Conservation (phyloP, 92 coral and sea anemone genomes). For the Phymanthus crucifer region DNA sequence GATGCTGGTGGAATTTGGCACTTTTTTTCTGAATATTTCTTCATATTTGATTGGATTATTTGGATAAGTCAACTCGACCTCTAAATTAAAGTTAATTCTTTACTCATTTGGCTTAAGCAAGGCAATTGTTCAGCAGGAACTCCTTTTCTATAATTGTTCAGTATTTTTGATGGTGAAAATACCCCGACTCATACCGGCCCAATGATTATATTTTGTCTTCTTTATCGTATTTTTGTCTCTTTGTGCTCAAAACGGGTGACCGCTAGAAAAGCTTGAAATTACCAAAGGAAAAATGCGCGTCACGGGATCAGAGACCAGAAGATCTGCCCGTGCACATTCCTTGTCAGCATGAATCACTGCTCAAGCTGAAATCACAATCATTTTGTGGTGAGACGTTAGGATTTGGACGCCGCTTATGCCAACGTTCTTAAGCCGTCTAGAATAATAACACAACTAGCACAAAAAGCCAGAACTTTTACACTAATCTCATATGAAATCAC, state of each 20-base stretch:
- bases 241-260: not conserved
- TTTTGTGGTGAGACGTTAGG: not conserved
- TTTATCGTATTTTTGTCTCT: not conserved
- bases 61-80: not conserved
- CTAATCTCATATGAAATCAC: too few relatives aligned
- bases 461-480: not conserved
- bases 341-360: not conserved
- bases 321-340: conserved; percentile 32
- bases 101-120: not conserved
- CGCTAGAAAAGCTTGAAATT: not conserved
- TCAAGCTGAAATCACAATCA: conserved; percentile 12
- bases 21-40: not conserved
- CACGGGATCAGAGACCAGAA: not conserved
- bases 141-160: not conserved
- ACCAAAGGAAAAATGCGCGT: not conserved
- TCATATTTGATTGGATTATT: not conserved
- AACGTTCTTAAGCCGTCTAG: not conserved
- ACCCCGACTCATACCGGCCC: too few relatives aligned
- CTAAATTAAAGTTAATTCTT: not conserved
- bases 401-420: not conserved
- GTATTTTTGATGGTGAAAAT: not conserved
- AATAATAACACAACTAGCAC: not conserved
- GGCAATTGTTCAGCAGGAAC: not conserved
- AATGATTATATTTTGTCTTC: too few relatives aligned
- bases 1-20: not conserved